Percentiles rank a stretch among this genome's conserved stretches.
phyloP scores from a whole-genome alignment of 1,140 invertebrate species.

The Trichoplusia ni region DNA sequence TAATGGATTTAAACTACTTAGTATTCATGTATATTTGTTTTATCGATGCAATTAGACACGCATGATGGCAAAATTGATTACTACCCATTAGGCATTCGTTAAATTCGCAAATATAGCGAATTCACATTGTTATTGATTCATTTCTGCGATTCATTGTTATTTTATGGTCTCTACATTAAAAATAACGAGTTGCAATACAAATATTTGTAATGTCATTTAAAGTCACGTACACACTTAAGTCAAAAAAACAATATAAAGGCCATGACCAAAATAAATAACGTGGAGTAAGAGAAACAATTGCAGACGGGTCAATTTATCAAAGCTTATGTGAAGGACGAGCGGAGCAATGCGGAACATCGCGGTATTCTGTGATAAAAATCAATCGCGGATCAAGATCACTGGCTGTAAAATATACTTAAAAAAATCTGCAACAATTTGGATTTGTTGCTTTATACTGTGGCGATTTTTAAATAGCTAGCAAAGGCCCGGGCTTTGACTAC shows the following conservation, averaged over 20 bases:
- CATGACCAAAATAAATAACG: conserved; percentile 14
- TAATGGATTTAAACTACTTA: background rate
- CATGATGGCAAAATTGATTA: background rate
- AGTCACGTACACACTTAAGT: background rate
- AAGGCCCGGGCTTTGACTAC: no score
- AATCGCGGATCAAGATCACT: conserved; percentile 5
- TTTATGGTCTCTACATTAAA: background rate
- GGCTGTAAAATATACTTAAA: background rate
- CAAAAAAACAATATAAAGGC: conserved; percentile 20
- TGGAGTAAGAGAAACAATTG: conserved; percentile 11
- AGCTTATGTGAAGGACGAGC: conserved; percentile 5
- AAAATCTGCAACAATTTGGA: no score
- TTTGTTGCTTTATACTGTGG: no score
- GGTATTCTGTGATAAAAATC: conserved; percentile 28
- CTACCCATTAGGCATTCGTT: no score
- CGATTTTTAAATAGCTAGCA: no score
- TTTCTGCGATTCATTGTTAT: background rate
- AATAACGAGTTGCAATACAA: background rate
- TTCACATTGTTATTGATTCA: background rate
- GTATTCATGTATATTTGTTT: conserved; percentile 6
- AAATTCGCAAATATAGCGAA: background rate
- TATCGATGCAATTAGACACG: conserved; percentile 16
- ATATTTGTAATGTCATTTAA: conserved; percentile 1
- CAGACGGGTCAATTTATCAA: conserved; percentile 29
- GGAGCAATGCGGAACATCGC: conserved; percentile 33